phyloP scores from a whole-genome alignment of 2,888 invertebrate genomes.

The Cantharis rustica region DNA sequence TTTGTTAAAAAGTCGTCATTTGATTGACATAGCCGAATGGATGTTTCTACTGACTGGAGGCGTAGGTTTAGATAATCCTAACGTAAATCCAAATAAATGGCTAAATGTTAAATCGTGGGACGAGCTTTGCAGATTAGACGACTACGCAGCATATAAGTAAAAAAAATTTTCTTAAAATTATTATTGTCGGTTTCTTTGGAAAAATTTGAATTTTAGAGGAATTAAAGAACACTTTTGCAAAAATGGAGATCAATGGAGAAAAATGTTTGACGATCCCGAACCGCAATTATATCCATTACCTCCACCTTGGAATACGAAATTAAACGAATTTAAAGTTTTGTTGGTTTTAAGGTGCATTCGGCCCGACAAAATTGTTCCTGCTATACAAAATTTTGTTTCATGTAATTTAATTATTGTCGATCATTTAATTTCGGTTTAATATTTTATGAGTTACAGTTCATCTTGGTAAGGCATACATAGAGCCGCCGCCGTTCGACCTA shows the following conservation, averaged over 20 bases:
- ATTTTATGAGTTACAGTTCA: conserved; percentile 57
- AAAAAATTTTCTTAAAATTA: conserved; percentile 6
- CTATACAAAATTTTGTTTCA: conserved; percentile 72
- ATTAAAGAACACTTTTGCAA: conserved; percentile 68
- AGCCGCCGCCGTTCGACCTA: conserved; percentile 90
- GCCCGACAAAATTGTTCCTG: conserved; percentile 86
- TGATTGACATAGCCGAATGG: conserved; percentile 71
- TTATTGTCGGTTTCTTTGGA: not conserved
- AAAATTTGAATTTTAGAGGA: conserved; percentile 54
- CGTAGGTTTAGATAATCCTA: conserved; percentile 75
- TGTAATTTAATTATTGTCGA: conserved; percentile 50
- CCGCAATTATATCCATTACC: conserved; percentile 77
- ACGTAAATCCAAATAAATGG: conserved; percentile 73
- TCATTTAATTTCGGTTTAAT: not conserved
- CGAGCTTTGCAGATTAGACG: conserved; percentile 70
- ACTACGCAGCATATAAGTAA: conserved; percentile 58
- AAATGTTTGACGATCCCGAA: conserved; percentile 72
- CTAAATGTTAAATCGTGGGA: conserved; percentile 75
- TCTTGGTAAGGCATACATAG: conserved; percentile 80
- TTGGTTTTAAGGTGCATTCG: conserved; percentile 80
- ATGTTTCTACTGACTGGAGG: conserved; percentile 89
- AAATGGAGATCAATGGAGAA: conserved; percentile 70
- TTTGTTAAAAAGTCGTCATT: conserved; percentile 64
- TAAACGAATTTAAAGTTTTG: conserved; percentile 74
- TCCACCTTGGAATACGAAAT: conserved; percentile 66